Percentiles rank a stretch among this genome's conserved stretches.
Evolutionary conservation across 2,797 vertebrate species (phyloP).

Genomic region (Notamacropus eugenii): DNA sequence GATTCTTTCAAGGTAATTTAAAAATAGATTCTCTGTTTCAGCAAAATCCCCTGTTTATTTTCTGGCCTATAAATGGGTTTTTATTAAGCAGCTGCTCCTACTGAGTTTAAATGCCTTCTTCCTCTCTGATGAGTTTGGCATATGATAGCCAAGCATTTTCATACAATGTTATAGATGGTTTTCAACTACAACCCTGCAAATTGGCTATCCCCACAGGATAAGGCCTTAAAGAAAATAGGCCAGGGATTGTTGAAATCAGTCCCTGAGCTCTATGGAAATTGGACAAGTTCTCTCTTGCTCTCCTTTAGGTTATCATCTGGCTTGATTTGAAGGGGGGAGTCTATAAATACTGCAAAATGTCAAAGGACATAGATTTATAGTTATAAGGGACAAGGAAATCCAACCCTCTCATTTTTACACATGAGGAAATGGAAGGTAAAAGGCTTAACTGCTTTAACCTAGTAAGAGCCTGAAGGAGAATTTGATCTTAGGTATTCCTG

Average conservation of each 20-base stretch:
- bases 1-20: conserved; percentile 41
- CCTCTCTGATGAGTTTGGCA: neutral
- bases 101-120: conserved; percentile 26
- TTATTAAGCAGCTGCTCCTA: conserved; percentile 52
- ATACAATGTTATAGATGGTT: neutral
- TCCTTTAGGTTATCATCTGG: neutral
- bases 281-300: neutral
- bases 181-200: neutral
- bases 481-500: neutral
- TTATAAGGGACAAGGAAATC: neutral
- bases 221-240: conserved; percentile 9
- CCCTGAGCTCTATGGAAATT: neutral
- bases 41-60: conserved; percentile 42
- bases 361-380: neutral
- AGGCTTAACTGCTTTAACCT: neutral
- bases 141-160: conserved; percentile 44
- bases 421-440: neutral
- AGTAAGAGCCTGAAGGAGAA: neutral
- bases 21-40: conserved; percentile 44
- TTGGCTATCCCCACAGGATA: conserved; percentile 1
- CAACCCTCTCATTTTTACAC: neutral
- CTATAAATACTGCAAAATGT: neutral
- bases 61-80: conserved; percentile 30
- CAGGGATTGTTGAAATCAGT: neutral
- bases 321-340: neutral